These are phyloP conservation scores for Raphicerus campestris DNA, from an alignment of 2,113 vertebrate genomes.

Conservation along the genomic window DNA sequence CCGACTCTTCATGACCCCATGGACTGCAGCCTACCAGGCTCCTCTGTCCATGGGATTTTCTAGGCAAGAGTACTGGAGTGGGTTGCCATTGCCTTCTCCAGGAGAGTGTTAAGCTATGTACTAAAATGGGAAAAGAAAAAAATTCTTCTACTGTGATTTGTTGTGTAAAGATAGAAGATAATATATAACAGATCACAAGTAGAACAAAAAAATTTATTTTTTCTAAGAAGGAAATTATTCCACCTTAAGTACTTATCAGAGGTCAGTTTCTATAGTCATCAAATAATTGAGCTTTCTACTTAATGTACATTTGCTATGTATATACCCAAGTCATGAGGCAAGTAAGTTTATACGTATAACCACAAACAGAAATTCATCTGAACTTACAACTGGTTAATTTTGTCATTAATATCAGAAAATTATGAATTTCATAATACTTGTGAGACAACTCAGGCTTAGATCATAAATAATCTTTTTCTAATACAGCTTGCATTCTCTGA, in stretches of 20 bases:
- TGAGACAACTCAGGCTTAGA: not conserved
- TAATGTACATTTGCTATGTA: not conserved
- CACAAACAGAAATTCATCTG: not conserved
- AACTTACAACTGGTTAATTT: not conserved
- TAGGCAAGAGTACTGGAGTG: not conserved
- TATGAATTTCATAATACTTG: not conserved
- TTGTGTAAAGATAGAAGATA: not conserved
- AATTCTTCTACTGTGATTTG: not conserved
- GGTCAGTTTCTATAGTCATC: not conserved
- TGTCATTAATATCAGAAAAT: conserved; percentile 26
- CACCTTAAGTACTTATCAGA: not conserved
- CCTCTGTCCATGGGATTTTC: not conserved
- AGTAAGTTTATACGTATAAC: not conserved
- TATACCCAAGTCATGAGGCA: not conserved
- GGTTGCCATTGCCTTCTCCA: not conserved
- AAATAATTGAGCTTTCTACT: not conserved
- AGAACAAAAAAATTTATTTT: not conserved
- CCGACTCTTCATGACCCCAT: not conserved
- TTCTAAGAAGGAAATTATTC: not conserved
- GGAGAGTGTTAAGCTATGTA: not conserved
- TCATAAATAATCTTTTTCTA: not conserved
- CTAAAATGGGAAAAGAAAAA: not conserved
- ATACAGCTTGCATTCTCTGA: not conserved
- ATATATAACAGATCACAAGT: not conserved
- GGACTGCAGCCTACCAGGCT: not conserved